A percentile compares a stretch with the other conserved stretches of the same genome.
These are phyloP conservation scores for Meiosimyza decipiens DNA, from an alignment of 2,888 invertebrate genomes.

Conservation along the genomic window DNA sequence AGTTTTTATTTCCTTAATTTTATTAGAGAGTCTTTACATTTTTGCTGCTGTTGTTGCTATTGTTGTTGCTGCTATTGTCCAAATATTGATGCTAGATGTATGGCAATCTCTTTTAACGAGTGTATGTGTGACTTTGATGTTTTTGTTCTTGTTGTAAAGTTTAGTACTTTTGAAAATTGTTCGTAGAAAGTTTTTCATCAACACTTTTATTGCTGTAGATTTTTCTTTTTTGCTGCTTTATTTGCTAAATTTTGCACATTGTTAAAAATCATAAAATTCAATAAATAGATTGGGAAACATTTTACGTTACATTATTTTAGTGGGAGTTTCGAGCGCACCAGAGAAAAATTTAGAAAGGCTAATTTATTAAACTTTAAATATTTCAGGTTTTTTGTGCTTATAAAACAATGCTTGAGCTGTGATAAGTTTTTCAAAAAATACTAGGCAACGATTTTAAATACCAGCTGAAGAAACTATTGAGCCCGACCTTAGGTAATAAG, in stretches of 20 bases:
- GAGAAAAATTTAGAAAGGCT: no score
- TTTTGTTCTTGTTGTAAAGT: slow-evolving; percentile 8
- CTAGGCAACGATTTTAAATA: no score
- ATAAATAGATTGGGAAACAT: slow-evolving; percentile 8
- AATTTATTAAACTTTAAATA: no score
- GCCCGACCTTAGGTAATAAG: no score
- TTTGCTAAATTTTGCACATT: slow-evolving; percentile 18
- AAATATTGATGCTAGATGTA: slow-evolving; percentile 41
- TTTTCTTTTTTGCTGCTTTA: slow-evolving; percentile 34
- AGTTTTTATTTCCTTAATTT: slow-evolving; percentile 34
- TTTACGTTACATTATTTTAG: background rate
- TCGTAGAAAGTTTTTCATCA: slow-evolving; percentile 37
- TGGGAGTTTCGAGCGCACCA: no score
- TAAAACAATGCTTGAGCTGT: no score
- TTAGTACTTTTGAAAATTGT: slow-evolving; percentile 20
- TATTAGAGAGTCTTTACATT: background rate
- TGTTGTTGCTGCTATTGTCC: slow-evolving; percentile 17
- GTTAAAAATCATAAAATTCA: slow-evolving; percentile 14
- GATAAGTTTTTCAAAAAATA: no score
- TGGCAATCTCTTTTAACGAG: slow-evolving; percentile 23
- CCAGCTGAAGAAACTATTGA: no score
- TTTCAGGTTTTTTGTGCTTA: no score
- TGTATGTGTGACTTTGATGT: slow-evolving; percentile 9
- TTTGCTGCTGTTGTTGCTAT: slow-evolving; percentile 3
- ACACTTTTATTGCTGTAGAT: slow-evolving; percentile 35